Evolutionary conservation across 2,888 invertebrate genomes (phyloP), one percentile per base, ranked within the genome.

Genomic region (Criorhina ranunculi): DNA sequence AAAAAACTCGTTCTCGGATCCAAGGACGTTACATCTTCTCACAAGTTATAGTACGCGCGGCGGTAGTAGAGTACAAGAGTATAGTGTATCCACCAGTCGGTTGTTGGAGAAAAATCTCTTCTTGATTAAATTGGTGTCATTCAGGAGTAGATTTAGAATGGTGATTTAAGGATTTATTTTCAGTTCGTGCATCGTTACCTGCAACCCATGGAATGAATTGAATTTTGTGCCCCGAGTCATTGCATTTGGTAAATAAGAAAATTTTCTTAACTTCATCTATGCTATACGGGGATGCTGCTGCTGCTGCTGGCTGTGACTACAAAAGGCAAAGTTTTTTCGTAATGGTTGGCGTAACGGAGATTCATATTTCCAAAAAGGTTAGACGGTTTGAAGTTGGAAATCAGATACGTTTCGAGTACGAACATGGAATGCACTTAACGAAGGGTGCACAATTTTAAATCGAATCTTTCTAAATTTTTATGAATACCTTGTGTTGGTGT

Each of bases 91-190:
- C n/a, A 4, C n/a, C 33, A 42, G 62, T 49, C 15, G 51, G 57
- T 72, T 77, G 72, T 59, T 29, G 62, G 53, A 78, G 19, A 87
- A 87, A 86, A 87, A 86, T 83, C 75, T 83, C 76, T 76, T 78
- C 87, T 87, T 87, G 87, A 87, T 87, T 88, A 87, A 87, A 87
- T 88, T 87, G 87, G 87, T 82, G 86, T 86, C 87, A 87, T 87
- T 86, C 81, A 80, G 73, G 77, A 85, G 87, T 85, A 86, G 87
- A 87, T 87, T 87, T 87, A 80, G 72, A 70, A 78, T 86, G 78
- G 79, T 86, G 86, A 80, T 87, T 86, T 85, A 83, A 76, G 83
- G 81, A 85, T 87, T 87, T 87, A 87, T 87, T 85, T 81, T 82
- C 77, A 69, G 77, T 86, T 86, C 86, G 85, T 85, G 86, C 86